Evolutionary conservation across 2,113 vertebrate species (phyloP), one percentile per base, ranked within the genome.

Genomic region (Glareola pratincola): DNA sequence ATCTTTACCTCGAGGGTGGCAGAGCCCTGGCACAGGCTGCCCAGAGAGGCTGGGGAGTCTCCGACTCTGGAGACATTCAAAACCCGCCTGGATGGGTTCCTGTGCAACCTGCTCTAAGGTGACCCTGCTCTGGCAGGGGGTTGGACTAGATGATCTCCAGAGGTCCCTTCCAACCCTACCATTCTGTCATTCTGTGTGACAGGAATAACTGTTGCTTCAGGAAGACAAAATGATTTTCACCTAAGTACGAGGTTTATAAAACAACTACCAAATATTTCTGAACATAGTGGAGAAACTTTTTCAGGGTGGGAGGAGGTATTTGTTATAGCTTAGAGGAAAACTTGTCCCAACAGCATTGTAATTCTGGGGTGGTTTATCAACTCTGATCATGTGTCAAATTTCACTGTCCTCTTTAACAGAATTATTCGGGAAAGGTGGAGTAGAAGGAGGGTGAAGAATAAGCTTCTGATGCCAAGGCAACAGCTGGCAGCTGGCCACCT

Each of bases 401-500:
- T 91, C 36, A 30, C 60, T 91, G 16, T 81, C 30, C 14, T 84
- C 15, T 57, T 54, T 21, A 64, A 81, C 6, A 36, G 43, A 87
- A 51, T 80, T 77, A 54, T 21, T 81, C 81, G 43, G 45, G 64
- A 84, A 92, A 78, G 76, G 76, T 75, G 63, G 47, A 83, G 56
- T 54, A 68, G 53, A n/a, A 71, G 59, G 13, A 26, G 23, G 14
- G 21, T 81, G 64, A 88, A 94, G 76, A 90, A 87, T 84, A 86
- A 91, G 7, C 23, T 84, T 20, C 24, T 72, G 10, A 56, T 89
- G 84, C 69, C 87, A 91, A 96, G 48, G 84, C 62, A 89, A 57
- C 23, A 36, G 26, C 24, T 91, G 94, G 86, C 84, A 87, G 39
- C 51, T 63, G 36, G 16, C 60, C 51, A 39, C 60, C 3, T 91